phyloP scores from a whole-genome alignment of 2,797 vertebrate genomes.

The Sphenopsis melanotis region DNA sequence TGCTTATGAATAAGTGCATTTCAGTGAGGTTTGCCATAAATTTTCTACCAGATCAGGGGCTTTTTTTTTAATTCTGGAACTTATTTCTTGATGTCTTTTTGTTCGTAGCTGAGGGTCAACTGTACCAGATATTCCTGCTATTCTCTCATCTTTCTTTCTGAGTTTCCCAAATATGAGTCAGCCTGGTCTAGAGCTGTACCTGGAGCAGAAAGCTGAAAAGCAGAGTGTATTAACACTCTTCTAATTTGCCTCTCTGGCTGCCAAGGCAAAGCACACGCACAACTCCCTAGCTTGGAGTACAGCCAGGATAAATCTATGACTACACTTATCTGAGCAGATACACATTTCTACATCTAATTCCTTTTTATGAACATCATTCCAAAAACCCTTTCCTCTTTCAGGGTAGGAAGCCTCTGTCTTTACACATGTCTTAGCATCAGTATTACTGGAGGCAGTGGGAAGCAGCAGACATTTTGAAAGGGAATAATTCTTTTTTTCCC shows the following conservation, averaged over 20 bases:
- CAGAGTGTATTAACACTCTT: not conserved
- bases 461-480: constrained; percentile 16
- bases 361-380: not conserved
- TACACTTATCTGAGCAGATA: constrained; percentile 14
- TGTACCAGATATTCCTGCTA: not conserved
- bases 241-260: constrained; percentile 9
- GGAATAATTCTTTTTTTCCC: not conserved
- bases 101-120: not conserved
- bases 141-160: not conserved
- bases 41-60: not conserved
- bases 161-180: not conserved
- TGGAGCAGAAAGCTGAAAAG: constrained; percentile 17
- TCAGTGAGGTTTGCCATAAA: not conserved
- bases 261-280: not conserved
- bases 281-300: constrained; percentile 23
- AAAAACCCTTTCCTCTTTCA: not conserved
- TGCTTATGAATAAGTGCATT: not conserved
- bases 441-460: not conserved
- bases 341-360: constrained; percentile 41
- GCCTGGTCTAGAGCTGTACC: not conserved
- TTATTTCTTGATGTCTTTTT: not conserved
- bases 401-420: not conserved
- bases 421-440: not conserved
- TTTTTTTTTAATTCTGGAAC: not conserved
- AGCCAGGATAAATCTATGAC: constrained; percentile 49